Conservation (phyloP, 2,797 vertebrate species). For the Pantherophis alleghaniensis region DNA sequence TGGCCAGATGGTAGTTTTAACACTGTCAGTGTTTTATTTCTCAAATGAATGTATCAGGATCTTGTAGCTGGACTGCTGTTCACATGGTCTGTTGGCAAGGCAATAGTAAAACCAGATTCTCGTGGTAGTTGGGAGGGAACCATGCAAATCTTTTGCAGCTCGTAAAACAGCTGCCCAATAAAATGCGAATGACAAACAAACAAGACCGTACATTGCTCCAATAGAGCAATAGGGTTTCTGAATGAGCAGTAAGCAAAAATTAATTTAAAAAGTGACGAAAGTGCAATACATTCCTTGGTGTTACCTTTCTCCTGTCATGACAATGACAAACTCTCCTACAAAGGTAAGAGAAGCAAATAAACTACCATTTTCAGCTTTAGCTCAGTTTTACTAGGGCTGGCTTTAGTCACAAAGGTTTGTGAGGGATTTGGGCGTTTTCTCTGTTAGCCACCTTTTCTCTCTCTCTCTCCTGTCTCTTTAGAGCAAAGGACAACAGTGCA, state of each 20-base stretch:
- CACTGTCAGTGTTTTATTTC: not conserved
- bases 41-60: not conserved
- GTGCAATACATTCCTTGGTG: not conserved
- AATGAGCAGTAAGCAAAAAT: not conserved
- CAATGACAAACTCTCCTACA: not conserved
- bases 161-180: not conserved
- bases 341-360: not conserved
- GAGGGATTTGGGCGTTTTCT: not conserved
- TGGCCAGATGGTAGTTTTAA: not conserved
- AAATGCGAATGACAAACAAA: not conserved
- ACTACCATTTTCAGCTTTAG: not conserved
- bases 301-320: not conserved
- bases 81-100: not conserved
- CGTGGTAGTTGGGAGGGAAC: not conserved
- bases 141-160: not conserved
- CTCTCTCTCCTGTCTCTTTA: conserved; percentile 49
- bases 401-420: not conserved
- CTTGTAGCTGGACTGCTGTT: not conserved
- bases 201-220: not conserved
- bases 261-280: not conserved
- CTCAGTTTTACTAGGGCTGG: not conserved
- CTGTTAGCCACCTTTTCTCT: not conserved
- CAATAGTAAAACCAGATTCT: not conserved
- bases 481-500: conserved; percentile 96
- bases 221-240: not conserved